Conservation (phyloP, 2,888 invertebrate species). For the Cylloceria caligata region DNA sequence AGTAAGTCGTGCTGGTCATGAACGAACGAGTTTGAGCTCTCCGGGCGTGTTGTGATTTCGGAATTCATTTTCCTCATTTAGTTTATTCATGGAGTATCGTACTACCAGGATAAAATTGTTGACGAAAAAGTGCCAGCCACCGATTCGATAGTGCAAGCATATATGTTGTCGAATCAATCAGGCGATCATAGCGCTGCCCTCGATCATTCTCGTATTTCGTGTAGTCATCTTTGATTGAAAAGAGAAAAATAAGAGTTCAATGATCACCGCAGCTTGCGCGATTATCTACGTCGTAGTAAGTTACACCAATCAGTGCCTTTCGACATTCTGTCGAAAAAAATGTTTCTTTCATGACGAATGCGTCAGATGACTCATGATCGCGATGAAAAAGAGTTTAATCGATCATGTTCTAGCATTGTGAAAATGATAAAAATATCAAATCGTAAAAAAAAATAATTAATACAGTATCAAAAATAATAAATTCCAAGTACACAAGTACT, state of each 20-base stretch:
- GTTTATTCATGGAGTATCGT: not conserved
- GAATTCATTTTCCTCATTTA: conserved; percentile 23
- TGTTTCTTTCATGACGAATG: not conserved
- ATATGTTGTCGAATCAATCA: not conserved
- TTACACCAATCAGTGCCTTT: conserved; percentile 64
- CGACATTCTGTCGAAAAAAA: not conserved
- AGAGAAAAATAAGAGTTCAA: conserved; percentile 70
- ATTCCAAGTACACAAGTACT: too few relatives aligned
- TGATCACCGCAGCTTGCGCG: conserved; percentile 77
- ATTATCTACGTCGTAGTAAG: conserved; percentile 76
- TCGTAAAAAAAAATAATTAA: too few relatives aligned
- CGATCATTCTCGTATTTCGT: not conserved
- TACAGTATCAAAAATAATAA: too few relatives aligned
- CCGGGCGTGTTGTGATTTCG: conserved; percentile 1
- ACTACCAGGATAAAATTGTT: not conserved
- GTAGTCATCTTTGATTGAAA: conserved; percentile 34
- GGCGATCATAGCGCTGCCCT: not conserved
- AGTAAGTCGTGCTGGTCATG: conserved; percentile 3
- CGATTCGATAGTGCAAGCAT: conserved; percentile 8
- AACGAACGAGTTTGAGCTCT: conserved; percentile 6
- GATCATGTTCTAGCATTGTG: not conserved
- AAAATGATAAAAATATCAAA: too few relatives aligned
- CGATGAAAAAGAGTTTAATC: not conserved
- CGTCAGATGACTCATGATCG: not conserved
- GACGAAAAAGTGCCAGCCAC: not conserved